Percentiles rank a stretch among this genome's conserved stretches.
These are phyloP conservation scores for Hoplostethus mediterraneus DNA, from an alignment of 2,797 vertebrate genomes.

Conservation along the genomic window DNA sequence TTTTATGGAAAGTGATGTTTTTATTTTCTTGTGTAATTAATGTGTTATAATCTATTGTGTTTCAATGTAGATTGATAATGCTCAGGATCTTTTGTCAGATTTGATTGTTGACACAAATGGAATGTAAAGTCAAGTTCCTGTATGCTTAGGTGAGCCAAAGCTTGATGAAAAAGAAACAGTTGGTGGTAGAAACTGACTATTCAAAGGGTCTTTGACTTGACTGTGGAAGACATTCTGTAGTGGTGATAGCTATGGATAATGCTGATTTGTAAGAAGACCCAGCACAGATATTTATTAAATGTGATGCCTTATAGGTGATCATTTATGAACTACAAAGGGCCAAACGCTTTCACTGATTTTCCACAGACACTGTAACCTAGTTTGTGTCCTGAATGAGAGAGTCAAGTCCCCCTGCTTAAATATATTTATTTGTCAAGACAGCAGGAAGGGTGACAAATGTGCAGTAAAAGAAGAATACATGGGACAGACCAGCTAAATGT, in stretches of 20 bases:
- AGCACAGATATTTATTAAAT: constrained; percentile 78
- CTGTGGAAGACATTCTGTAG: constrained; percentile 18
- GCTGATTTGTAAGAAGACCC: constrained; percentile 35
- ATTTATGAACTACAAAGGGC: constrained; percentile 24
- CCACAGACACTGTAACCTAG: too few species aligned
- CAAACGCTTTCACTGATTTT: background rate
- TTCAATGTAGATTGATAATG: constrained; percentile 48
- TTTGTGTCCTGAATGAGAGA: too few species aligned
- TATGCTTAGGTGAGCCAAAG: constrained; percentile 40
- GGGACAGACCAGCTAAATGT: background rate
- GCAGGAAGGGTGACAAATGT: background rate
- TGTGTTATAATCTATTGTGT: constrained; percentile 45
- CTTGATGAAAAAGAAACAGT: constrained; percentile 9
- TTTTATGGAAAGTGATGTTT: constrained; percentile 14
- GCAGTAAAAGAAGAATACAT: background rate
- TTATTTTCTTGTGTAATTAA: constrained; percentile 42
- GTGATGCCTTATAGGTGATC: constrained; percentile 51
- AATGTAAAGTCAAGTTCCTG: constrained; percentile 68
- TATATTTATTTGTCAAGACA: too few species aligned
- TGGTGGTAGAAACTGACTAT: constrained; percentile 15
- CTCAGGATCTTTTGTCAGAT: constrained; percentile 78
- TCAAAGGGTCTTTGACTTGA: constrained; percentile 40
- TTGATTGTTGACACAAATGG: constrained; percentile 77
- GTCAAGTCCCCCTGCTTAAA: too few species aligned
- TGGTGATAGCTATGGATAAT: constrained; percentile 14